Conservation (phyloP, 2,888 invertebrate species). For the Anarsia innoxiella region DNA sequence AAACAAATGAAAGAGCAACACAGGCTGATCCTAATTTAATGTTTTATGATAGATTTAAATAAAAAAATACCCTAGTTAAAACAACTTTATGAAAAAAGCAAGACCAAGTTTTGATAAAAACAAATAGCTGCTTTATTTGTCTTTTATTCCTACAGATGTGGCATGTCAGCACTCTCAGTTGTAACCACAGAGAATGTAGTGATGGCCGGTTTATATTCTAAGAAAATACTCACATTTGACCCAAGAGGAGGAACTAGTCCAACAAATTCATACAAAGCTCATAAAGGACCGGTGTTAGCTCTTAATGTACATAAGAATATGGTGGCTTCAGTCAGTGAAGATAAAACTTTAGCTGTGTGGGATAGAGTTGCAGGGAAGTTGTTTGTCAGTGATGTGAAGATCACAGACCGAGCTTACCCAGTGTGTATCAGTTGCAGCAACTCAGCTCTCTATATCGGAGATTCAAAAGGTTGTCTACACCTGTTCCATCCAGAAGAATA, state of each 20-base stretch:
- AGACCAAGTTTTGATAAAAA: no score
- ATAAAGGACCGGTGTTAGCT: slow-evolving; percentile 69
- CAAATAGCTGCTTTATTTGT: no score
- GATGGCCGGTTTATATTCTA: slow-evolving; percentile 73
- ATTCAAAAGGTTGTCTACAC: slow-evolving; percentile 60
- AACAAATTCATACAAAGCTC: slow-evolving; percentile 60
- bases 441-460: slow-evolving; percentile 58
- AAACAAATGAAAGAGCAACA: background rate
- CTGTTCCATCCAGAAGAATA: slow-evolving; percentile 52
- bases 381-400: slow-evolving; percentile 47
- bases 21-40: no score
- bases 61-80: no score
- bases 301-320: slow-evolving; percentile 51
- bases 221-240: slow-evolving; percentile 71
- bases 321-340: slow-evolving; percentile 76
- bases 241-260: slow-evolving; percentile 52
- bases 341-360: slow-evolving; percentile 73
- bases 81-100: no score
- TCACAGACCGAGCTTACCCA: slow-evolving; percentile 53
- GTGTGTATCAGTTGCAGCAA: slow-evolving; percentile 59
- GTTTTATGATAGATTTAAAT: no score
- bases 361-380: slow-evolving; percentile 69
- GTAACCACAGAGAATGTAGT: slow-evolving; percentile 60
- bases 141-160: no score
- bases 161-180: slow-evolving; percentile 72